Base-by-base conservation (phyloP, 2,888 invertebrate species). In the Acronicta psi region DNA sequence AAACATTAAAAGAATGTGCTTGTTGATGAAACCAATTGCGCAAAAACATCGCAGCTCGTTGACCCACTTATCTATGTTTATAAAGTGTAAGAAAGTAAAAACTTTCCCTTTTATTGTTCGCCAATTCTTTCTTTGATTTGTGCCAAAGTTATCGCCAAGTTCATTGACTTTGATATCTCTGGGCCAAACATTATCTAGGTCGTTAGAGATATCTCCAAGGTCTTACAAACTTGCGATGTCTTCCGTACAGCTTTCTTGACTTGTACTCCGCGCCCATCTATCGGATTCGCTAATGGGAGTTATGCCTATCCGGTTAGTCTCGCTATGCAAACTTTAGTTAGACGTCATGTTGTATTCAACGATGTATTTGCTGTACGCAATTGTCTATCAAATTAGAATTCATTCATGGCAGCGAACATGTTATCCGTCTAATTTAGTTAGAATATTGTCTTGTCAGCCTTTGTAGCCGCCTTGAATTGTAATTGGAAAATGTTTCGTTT, bases 161-260 rank as follows among this genome's bases (percentile, higher is more conserved):
- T 74, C 73, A 73, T 58, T 74, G 69, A 57, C 73, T 56, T 45
- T 64, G 62, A 55, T 74, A 69, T 69, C 69, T 63, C 44, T 75
- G 51, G 59, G 76, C 59, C 62, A 40, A 56, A 42, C 44, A 58
- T 41, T 58, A 73, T 75, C 55, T 75, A 47, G 76, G 76, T 65
- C 69, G 50, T 25, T 13, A 45, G 44, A 61, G 59, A 72, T 69
- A 73, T 65, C 59, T 37, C 43, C 73, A 73, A 73, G 73, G 76
- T 56, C 66, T 52, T 58, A 16, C 34, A 36, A 59, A 42, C 51
- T 64, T 43, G 18, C 42, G 29, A 43, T 54, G 60, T 45, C 44
- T 69, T 56, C 58, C 46, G 43, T 40, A 41, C 53, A 59, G 52
- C 69, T 75, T 73, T 73, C 73, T 69, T 75, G 56, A 50, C 38